Percentiles rank a stretch among this genome's conserved stretches.
Conservation (phyloP, 2,888 invertebrate genomes). For the Chromoteleia sp. region DNA sequence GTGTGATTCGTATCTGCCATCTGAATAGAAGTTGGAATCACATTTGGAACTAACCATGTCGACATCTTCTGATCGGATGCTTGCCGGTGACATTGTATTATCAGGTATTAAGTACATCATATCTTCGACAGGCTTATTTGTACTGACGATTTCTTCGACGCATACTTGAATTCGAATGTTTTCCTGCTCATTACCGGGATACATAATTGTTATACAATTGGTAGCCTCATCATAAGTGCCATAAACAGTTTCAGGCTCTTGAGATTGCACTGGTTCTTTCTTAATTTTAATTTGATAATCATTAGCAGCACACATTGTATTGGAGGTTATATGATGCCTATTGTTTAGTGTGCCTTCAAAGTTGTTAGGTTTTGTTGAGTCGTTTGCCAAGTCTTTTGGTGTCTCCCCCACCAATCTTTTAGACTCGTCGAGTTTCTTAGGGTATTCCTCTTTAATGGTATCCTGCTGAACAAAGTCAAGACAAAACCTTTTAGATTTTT, state of each 20-base stretch:
- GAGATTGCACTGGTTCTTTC: slow-evolving; percentile 79
- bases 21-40: slow-evolving; percentile 82
- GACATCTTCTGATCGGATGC: slow-evolving; percentile 79
- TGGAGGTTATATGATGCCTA: background rate
- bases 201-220: slow-evolving; percentile 90
- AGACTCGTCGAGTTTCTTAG: slow-evolving; percentile 85
- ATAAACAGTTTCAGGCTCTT: slow-evolving; percentile 88
- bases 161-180: slow-evolving; percentile 84
- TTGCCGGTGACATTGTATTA: slow-evolving; percentile 78
- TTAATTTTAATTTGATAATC: slow-evolving; percentile 71
- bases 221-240: slow-evolving; percentile 90
- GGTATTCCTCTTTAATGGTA: slow-evolving; percentile 82
- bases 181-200: slow-evolving; percentile 86
- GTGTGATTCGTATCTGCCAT: slow-evolving; percentile 89
- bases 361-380: slow-evolving; percentile 85
- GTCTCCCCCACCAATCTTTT: slow-evolving; percentile 94
- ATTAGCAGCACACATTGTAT: background rate
- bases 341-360: slow-evolving; percentile 75
- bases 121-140: slow-evolving; percentile 71
- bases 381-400: slow-evolving; percentile 94
- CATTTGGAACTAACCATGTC: slow-evolving; percentile 71
- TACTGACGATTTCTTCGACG: slow-evolving; percentile 78
- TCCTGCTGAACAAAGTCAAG: slow-evolving; percentile 80
- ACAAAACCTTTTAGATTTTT: slow-evolving; percentile 58
- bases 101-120: slow-evolving; percentile 57